Evolutionary conservation across 2,797 vertebrate genomes (phyloP).

Genomic region (Sardinella longiceps): DNA sequence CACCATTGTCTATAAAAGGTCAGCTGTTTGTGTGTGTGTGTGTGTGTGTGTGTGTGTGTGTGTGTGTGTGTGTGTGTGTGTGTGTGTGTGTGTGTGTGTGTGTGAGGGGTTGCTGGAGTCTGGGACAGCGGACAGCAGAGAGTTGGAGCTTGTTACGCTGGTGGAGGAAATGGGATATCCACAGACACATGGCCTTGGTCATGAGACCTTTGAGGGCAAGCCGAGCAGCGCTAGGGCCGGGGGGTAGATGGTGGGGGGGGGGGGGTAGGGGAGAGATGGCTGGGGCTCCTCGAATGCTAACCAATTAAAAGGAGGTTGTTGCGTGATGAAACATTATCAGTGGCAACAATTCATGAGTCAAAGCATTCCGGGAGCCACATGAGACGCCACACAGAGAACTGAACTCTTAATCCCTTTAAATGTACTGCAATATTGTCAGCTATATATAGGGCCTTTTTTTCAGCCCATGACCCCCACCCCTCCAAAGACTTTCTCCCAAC

Average conservation of each 20-base stretch:
- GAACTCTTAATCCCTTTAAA: conserved; percentile 88
- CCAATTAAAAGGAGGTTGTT: conserved; percentile 91
- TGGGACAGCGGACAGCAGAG: conserved; percentile 58
- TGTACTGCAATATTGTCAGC: conserved; percentile 92
- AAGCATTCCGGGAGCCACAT: conserved; percentile 93
- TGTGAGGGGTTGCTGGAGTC: conserved; percentile 68
- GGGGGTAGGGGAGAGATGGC: not conserved
- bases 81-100: too few species aligned
- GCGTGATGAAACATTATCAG: conserved; percentile 97
- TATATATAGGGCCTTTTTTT: conserved; percentile 86
- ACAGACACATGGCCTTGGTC: conserved; percentile 84
- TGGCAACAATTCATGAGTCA: conserved; percentile 98
- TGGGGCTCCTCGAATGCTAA: conserved; percentile 75
- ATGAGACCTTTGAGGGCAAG: conserved; percentile 80
- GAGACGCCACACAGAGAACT: conserved; percentile 86
- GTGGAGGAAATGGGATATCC: conserved; percentile 83
- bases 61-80: conserved; percentile 58
- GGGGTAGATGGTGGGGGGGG: not conserved
- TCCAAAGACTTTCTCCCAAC: conserved; percentile 20
- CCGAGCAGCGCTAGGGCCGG: conserved; percentile 1
- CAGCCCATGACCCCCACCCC: conserved; percentile 13
- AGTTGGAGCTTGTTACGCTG: conserved; percentile 79
- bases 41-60: too few species aligned
- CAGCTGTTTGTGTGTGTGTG: conserved; percentile 63
- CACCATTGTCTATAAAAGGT: conserved; percentile 83